Evolutionary conservation across 64 coral and sea anemone species (phyloP).

Genomic region (Montipora sp.): DNA sequence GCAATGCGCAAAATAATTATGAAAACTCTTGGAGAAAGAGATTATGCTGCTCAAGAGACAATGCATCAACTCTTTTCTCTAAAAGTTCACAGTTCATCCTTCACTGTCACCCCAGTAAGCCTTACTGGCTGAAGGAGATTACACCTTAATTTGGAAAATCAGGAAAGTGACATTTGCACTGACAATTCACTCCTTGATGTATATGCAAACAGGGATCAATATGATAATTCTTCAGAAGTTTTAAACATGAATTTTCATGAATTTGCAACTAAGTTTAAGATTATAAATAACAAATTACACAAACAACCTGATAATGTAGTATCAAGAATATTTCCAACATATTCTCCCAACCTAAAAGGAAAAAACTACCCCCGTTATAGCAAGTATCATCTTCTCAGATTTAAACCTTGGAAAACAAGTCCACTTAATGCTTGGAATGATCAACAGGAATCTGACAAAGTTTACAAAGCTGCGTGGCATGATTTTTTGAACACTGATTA

Average conservation of each 20-base stretch:
- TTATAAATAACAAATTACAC: slow-evolving; percentile 37
- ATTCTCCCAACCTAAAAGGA: slow-evolving; percentile 50
- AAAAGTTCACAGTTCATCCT: slow-evolving; percentile 41
- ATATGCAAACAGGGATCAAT: slow-evolving; percentile 52
- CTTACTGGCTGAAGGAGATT: slow-evolving; percentile 32
- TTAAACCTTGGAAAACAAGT: slow-evolving; percentile 46
- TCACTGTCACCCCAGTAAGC: slow-evolving; percentile 26
- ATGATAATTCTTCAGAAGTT: not conserved
- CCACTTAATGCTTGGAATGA: slow-evolving; percentile 28
- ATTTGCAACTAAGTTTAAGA: slow-evolving; percentile 48
- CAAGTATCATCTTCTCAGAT: slow-evolving; percentile 50
- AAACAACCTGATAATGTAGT: slow-evolving; percentile 45
- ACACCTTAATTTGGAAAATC: not conserved
- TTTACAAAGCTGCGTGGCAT: slow-evolving; percentile 24
- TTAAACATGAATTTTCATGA: slow-evolving; percentile 50
- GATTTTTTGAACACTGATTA: slow-evolving; percentile 41
- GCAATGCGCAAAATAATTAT: slow-evolving; percentile 39
- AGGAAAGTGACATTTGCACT: not conserved
- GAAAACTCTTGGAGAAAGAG: slow-evolving; percentile 52
- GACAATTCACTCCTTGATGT: not conserved
- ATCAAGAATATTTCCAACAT: slow-evolving; percentile 47
- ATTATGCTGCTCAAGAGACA: slow-evolving; percentile 34
- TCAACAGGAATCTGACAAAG: slow-evolving; percentile 17
- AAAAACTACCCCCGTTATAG: slow-evolving; percentile 25
- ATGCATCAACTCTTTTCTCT: slow-evolving; percentile 57